Conservation (phyloP, 2,888 invertebrate species). For the Agonopterix heracliana region DNA sequence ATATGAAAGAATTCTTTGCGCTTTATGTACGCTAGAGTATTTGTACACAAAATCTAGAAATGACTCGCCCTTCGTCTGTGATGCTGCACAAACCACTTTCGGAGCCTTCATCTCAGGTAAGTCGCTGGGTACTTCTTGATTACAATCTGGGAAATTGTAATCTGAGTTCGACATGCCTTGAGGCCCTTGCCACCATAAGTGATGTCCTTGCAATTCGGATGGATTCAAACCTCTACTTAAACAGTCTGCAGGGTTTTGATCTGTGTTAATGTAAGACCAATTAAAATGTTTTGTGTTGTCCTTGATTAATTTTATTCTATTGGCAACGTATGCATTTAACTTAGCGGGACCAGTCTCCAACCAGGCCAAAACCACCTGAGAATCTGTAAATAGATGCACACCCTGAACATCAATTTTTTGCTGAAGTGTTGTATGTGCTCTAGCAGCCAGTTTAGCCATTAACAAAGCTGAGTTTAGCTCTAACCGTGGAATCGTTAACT, state of each 20-base stretch:
- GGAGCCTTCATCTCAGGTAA: not conserved
- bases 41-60: not conserved
- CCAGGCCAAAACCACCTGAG: not conserved
- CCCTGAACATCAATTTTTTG: not conserved
- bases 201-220: not conserved
- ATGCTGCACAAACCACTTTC: not conserved
- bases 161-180: not conserved
- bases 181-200: not conserved
- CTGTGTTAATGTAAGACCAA: not conserved
- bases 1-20: not conserved
- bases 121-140: not conserved
- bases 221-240: not conserved
- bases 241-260: not conserved
- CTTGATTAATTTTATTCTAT: not conserved
- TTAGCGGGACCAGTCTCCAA: not conserved
- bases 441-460: too few species aligned
- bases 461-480: too few species aligned
- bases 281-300: slow-evolving; percentile 3
- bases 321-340: not conserved
- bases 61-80: not conserved
- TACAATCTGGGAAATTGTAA: not conserved
- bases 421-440: too few species aligned
- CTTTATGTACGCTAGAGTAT: not conserved
- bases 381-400: not conserved
- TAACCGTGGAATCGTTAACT: too few species aligned